Conservation (phyloP, 2,888 invertebrate genomes). For the Pheosia gnoma region DNA sequence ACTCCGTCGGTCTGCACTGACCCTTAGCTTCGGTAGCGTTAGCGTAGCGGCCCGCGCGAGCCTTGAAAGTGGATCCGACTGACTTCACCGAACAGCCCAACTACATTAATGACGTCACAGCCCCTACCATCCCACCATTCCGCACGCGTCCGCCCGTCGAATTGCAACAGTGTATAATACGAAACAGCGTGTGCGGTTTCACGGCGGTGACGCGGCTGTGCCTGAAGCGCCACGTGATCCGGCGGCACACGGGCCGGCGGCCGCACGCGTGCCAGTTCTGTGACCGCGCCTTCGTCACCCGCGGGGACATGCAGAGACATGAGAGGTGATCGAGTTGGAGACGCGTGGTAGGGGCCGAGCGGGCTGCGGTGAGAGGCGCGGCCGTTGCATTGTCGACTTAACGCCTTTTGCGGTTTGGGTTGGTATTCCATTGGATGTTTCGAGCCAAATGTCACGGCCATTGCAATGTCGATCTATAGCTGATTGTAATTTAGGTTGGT, state of each 20-base stretch:
- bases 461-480: too few relatives aligned
- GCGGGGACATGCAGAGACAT: slow-evolving; percentile 16
- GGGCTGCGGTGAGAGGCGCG: not conserved
- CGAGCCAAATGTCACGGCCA: too few relatives aligned
- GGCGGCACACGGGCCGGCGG: not conserved
- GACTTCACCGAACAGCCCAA: too few relatives aligned
- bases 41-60: too few relatives aligned
- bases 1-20: too few relatives aligned
- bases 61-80: too few relatives aligned
- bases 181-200: slow-evolving; percentile 24
- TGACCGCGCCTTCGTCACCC: not conserved
- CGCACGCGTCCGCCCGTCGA: not conserved
- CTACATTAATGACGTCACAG: not conserved
- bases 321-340: slow-evolving; percentile 13
- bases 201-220: not conserved
- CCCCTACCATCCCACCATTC: not conserved
- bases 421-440: too few relatives aligned
- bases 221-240: not conserved
- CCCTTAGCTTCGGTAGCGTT: too few relatives aligned
- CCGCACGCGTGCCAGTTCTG: not conserved
- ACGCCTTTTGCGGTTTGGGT: too few relatives aligned
- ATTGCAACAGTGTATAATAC: not conserved
- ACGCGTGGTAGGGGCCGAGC: not conserved
- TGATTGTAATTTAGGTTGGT: too few relatives aligned
- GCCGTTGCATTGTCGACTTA: too few relatives aligned